A percentile compares a stretch with the other conserved stretches of the same genome.
Evolutionary conservation across 2,797 vertebrate genomes (phyloP).

Genomic region (Sparus aurata): DNA sequence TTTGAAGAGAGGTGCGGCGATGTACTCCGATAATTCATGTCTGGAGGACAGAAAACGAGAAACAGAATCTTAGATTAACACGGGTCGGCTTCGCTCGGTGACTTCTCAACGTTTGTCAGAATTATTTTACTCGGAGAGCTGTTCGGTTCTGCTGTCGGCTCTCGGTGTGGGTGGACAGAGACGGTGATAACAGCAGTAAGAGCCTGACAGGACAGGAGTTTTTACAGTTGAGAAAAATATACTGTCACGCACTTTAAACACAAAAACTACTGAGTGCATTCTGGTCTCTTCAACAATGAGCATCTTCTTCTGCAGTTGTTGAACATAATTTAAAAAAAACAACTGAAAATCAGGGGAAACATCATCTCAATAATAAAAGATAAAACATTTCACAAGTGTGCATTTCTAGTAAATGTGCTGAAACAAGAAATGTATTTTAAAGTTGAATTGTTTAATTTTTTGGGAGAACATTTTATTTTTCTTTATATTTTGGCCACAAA

Average conservation of each 20-base stretch:
- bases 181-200: slow-evolving; percentile 25
- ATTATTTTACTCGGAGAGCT: slow-evolving; percentile 48
- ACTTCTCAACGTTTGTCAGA: slow-evolving; percentile 47
- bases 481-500: no score
- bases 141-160: slow-evolving; percentile 34
- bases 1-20: slow-evolving; percentile 90
- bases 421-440: not conserved
- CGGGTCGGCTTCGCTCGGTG: slow-evolving; percentile 38
- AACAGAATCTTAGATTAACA: slow-evolving; percentile 55
- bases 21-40: slow-evolving; percentile 92
- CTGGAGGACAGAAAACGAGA: slow-evolving; percentile 74
- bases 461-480: no score
- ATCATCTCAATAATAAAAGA: not conserved
- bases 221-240: slow-evolving; percentile 27
- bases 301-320: not conserved
- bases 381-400: slow-evolving; percentile 10
- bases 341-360: not conserved
- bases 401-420: not conserved
- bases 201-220: slow-evolving; percentile 27
- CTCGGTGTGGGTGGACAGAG: slow-evolving; percentile 26
- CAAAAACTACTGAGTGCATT: slow-evolving; percentile 13
- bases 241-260: slow-evolving; percentile 22
- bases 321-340: not conserved
- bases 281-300: slow-evolving; percentile 12
- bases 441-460: not conserved